Base-by-base conservation (phyloP, 2,888 invertebrate genomes). In the Cynaeus angustus region DNA sequence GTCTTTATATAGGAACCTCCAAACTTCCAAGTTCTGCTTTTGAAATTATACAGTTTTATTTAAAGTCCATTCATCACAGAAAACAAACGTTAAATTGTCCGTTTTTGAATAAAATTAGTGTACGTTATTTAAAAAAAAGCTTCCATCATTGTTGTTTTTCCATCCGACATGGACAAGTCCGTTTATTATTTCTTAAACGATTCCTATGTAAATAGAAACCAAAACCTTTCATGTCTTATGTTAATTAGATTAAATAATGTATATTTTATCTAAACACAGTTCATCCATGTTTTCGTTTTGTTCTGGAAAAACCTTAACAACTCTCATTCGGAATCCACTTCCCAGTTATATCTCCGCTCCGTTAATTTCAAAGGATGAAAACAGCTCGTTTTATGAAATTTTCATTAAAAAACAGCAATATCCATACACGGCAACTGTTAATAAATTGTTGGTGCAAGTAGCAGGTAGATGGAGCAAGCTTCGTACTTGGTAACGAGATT, bases 401-500 rank as follows among this genome's bases (percentile, higher is more conserved):
- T 62, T 62, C 62, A 62, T 62, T 62, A 50, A 26, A 62, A 43
- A 64, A 37, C 48, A 13, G 53, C 64, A 52, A 64, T 64, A 64
- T 28, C 53, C 64, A 52, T 52, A 64, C 53, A 13, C 14, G 38
- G 50, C 43, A 41, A 45, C 28, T 52, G 64, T 30, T 53, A 64
- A 64, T 64, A 53, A 59, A 52, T 64, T 53, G 64, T 45, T 53
- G 52, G 52, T 43, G 43, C 64, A 64, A 64, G 64, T 64, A 53
- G 30, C 53, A 64, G 64, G 64, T 64, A 64, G 64, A 64, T 64
- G 64, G 43, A 53, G 64, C 61, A 14, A 48, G 61, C 45, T 61
- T 50, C 21, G 46, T 46, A 13, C 65, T 65, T 41, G 28, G 70
- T 72, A 72, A 70, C 72, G 61, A 72, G 70, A 72, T 72, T 72